Conservation (phyloP, 2,888 invertebrate genomes). For the Opisthograptis luteolata region DNA sequence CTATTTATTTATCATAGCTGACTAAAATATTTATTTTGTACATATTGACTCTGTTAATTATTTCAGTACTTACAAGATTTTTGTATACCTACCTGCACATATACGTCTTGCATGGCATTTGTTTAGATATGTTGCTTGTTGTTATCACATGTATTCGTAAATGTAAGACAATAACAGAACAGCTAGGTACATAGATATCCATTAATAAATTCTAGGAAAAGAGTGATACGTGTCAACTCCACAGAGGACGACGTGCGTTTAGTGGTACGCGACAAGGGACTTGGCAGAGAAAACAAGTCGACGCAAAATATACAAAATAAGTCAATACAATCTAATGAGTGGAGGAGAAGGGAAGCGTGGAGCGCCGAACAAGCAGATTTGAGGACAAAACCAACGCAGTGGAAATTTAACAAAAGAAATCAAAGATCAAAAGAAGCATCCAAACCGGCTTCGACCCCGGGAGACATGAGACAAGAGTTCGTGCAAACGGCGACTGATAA, state of each 20-base stretch:
- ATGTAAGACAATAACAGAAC: constrained; percentile 38
- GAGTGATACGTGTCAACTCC: constrained; percentile 89
- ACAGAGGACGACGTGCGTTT: constrained; percentile 90
- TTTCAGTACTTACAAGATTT: not conserved
- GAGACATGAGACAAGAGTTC: constrained; percentile 77
- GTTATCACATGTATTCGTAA: constrained; percentile 23
- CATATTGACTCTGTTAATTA: not conserved
- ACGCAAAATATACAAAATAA: constrained; percentile 89
- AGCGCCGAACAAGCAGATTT: constrained; percentile 90
- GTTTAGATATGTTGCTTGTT: constrained; percentile 22
- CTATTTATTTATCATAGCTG: no score
- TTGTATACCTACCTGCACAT: constrained; percentile 2
- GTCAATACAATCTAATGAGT: constrained; percentile 90
- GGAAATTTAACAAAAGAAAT: constrained; percentile 89
- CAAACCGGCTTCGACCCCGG: constrained; percentile 76
- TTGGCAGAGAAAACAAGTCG: constrained; percentile 89
- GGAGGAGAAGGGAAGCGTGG: constrained; percentile 94
- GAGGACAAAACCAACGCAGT: constrained; percentile 87
- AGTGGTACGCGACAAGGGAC: constrained; percentile 89
- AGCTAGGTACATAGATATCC: constrained; percentile 81
- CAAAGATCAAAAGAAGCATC: constrained; percentile 79
- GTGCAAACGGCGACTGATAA: constrained; percentile 76
- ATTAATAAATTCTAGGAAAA: constrained; percentile 88
- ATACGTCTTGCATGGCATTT: constrained; percentile 17
- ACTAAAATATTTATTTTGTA: not conserved